Evolutionary conservation across 2,888 invertebrate genomes (phyloP), one percentile per base, ranked within the genome.

Genomic region (Chirona hameri): DNA sequence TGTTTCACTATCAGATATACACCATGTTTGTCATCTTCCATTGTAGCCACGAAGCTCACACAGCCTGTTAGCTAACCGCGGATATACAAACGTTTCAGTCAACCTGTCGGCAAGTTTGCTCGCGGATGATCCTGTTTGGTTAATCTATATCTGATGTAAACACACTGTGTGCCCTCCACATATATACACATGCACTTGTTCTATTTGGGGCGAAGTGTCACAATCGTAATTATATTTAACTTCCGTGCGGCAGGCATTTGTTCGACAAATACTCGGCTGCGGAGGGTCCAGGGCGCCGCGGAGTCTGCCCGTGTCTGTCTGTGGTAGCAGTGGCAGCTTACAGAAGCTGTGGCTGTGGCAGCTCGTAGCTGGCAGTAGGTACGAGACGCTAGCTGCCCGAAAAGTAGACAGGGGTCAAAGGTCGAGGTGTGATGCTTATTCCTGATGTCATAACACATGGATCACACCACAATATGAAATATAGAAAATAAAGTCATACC

Each of bases 81-180:
- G 76, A 46, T 46, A 46, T 76, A 76, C 76, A 39, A 46, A 76
- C 76, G 18, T 18, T 46, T 76, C 76, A 76, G 76, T 21, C 46
- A n/a, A 24, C 21, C 24, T 46, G 76, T 24, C 39, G 24, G 39
- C 76, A 12, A 24, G 46, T 76, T 76, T 76, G 46, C 46, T 24
- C 24, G 27, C 24, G 24, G 76, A 76, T 76, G 76, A 76, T 76
- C 39, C 76, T 76, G 76, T 76, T 76, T 76, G 76, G 24, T 46
- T 76, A 76, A 76, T 76, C 39, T 46, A 76, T 76, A 76, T 76
- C 39, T 27, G 76, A 39, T 27, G 76, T 39, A 76, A 76, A 76
- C 76, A 72, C 5, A n/a, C 4, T 46, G 76, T 76, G 76, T 76
- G 76, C 46, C 39, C 24, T 46, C 10, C 76, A 76, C 39, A 46